These are phyloP conservation scores for Ptyas mucosa DNA, from an alignment of 2,113 vertebrate species.

Conservation along the genomic window DNA sequence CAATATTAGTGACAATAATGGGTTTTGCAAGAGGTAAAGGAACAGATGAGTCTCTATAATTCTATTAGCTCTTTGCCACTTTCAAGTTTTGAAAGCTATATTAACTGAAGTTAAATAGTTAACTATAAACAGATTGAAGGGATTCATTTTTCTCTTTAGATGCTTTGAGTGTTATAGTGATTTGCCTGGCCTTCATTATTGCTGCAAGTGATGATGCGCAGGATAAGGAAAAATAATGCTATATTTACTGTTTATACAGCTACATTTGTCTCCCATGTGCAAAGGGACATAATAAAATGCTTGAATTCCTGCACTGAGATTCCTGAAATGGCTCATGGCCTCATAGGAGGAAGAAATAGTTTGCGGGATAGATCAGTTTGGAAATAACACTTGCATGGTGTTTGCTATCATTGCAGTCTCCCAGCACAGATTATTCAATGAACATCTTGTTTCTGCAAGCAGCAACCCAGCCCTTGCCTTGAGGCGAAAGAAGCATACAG, in stretches of 20 bases:
- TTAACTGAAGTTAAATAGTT: not conserved
- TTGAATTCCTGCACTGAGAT: not conserved
- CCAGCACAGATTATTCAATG: conserved; percentile 94
- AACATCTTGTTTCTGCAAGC: conserved; percentile 93
- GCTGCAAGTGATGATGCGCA: not conserved
- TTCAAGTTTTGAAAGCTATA: not conserved
- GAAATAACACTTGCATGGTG: not conserved
- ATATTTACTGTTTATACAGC: not conserved
- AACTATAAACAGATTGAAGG: not conserved
- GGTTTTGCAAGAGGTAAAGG: not conserved
- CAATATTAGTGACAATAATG: not conserved
- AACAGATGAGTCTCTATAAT: not conserved
- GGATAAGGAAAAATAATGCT: not conserved
- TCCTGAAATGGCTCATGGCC: not conserved
- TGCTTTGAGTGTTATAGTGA: not conserved
- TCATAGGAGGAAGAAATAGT: not conserved
- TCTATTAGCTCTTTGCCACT: not conserved
- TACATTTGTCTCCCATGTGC: not conserved
- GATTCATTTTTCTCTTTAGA: not conserved
- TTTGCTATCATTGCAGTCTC: conserved; percentile 70
- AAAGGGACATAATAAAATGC: not conserved
- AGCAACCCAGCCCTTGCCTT: conserved; percentile 91
- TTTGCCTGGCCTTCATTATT: not conserved
- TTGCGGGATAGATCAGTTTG: not conserved
- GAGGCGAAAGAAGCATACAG: conserved; percentile 93